Evolutionary conservation across 2,888 invertebrate species (phyloP), one percentile per base, ranked within the genome.

Genomic region (Cecidostiba fungosa): DNA sequence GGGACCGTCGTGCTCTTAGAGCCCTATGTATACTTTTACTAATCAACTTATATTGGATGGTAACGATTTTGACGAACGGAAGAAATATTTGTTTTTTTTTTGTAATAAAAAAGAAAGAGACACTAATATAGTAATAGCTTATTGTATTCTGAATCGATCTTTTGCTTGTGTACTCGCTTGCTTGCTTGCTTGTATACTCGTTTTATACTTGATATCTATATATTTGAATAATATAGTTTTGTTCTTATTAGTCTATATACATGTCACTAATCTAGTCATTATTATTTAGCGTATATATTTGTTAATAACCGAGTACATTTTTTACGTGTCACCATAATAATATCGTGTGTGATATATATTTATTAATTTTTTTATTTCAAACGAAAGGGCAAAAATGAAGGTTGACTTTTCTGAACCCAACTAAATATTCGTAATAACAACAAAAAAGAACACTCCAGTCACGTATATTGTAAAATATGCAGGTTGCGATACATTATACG

Each of bases 111-210:
- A 77, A 83, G 77, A 83, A 82, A 80, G 54, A 83, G 86, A 83
- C 29, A 39, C 62, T 82, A 82, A 39, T 72, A 76, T 82, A 85
- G 70, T 54, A 54, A 59, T 81, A 76, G 85, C 84, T 85, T 85
- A 54, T n/a, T n/a, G n/a, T 23, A 2, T 74, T 72, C 79, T 82
- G 16, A 82, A 66, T 26, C 50, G 50, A 78, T 85, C 79, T 43
- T 87, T 77, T 86, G 87, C 87, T 87, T 87, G 87, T 87, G 87
- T 87, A 87, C 86, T 87, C 77, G 87, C 87, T 87, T 87, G 87
- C 86, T 84, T 87, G 87, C 87, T 87, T 87, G 87, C 87, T 87
- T 87, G 85, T 87, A 87, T 86, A 86, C 87, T 84, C 82, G 84
- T 86, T 85, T 85, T 81, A 29, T 87, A 62, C 54, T 62, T 29